Evolutionary conservation across 2,113 vertebrate genomes (phyloP), one percentile per base, ranked within the genome.

Genomic region (Ptilonorhynchus violaceus): DNA sequence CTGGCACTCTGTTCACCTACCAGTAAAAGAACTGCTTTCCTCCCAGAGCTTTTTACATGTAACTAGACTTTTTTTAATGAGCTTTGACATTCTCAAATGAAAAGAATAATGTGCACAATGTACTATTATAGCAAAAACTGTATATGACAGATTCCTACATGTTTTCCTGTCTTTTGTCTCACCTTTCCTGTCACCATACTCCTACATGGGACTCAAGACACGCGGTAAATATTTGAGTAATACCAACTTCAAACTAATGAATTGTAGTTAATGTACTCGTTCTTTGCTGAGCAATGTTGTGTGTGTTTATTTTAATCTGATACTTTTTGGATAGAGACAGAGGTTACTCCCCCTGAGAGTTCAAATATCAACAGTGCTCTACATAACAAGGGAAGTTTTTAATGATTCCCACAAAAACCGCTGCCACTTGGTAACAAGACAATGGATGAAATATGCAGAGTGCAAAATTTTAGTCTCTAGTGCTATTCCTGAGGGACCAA

Each of bases 181-280:
- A 88, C 91, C 86, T 94, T 91, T 85, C 64, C 77, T 94, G 93
- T 91, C 96, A 77, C 82, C 74, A 16, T 49, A 85, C 93, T 95
- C 96, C 93, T 88, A 90, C 93, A 62, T 8, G 1, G 64, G 83
- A 69, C 82, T 94, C 59, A 22, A 91, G 55, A 69, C 37, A 83
- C 46, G 13, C 85, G 7, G 13, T 63, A 60, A 68, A 75, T 60
- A 76, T 70, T 77, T 86, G 76, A 96, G 41, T 66, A 83, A 84
- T 11, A 17, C 64, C 85, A 63, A 19, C 56, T 52, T 83, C 59
- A 92, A 37, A 67, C 30, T 42, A 68, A 39, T 69, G 66, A 73
- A 79, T 67, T 88, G 68, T 62, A 92, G 92, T 88, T 88, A 88
- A 83, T 2, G 3, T 30, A 35, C n/a, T 90, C 1, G 0, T 77